These are phyloP conservation scores for Melanotaenia duboulayi DNA, from an alignment of 2,113 vertebrate genomes.

Conservation along the genomic window DNA sequence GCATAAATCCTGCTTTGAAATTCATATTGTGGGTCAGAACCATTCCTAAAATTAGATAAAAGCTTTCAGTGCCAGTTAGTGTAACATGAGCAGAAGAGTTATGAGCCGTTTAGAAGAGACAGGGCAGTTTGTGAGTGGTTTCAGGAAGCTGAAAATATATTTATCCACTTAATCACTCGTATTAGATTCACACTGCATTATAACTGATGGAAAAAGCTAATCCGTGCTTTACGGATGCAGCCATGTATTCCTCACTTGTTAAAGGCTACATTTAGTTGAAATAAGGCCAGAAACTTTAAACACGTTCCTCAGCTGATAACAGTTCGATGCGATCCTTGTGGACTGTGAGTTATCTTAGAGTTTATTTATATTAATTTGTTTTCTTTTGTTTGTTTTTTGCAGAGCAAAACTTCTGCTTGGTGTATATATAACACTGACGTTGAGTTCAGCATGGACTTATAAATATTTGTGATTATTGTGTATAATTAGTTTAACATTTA, in stretches of 20 bases:
- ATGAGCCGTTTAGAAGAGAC: not conserved
- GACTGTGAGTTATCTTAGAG: too few relatives aligned
- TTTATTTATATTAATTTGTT: too few relatives aligned
- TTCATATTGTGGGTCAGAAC: not conserved
- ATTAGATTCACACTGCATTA: not conserved
- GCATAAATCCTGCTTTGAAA: slow-evolving; percentile 2
- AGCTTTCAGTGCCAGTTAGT: not conserved
- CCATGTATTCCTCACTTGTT: not conserved
- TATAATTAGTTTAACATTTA: too few relatives aligned
- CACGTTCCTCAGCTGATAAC: too few relatives aligned
- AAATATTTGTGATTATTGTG: not conserved
- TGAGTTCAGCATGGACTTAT: slow-evolving; percentile 3
- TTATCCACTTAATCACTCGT: not conserved
- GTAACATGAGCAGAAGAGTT: not conserved
- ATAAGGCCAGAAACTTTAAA: too few relatives aligned
- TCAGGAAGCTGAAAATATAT: not conserved
- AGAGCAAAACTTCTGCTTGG: not conserved
- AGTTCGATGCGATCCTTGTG: too few relatives aligned
- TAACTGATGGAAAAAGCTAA: not conserved
- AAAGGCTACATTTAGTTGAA: too few relatives aligned
- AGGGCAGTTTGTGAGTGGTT: not conserved
- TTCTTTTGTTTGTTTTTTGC: too few relatives aligned
- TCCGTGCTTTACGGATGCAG: not conserved
- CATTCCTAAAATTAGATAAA: slow-evolving; percentile 21
- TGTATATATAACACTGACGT: not conserved